Percentiles rank a stretch among this genome's conserved stretches.
These are phyloP conservation scores for Napeogenes sylphis DNA, from an alignment of 2,888 invertebrate genomes.

Conservation along the genomic window DNA sequence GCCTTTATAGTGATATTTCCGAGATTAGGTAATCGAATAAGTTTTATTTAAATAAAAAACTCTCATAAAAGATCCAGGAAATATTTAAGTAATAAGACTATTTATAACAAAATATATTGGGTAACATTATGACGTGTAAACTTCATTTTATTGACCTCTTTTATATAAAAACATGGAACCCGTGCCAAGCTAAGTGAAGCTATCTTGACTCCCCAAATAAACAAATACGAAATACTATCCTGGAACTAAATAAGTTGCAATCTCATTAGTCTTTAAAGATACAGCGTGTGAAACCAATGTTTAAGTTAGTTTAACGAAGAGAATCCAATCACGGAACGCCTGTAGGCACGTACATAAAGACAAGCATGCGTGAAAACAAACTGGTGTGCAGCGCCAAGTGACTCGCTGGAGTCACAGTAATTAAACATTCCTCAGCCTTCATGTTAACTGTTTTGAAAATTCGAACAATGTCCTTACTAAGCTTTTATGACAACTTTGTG, in stretches of 20 bases:
- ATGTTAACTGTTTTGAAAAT: conserved; percentile 69
- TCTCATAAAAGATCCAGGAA: too few species aligned
- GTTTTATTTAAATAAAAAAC: too few species aligned
- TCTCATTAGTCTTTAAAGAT: not conserved
- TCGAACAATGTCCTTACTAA: conserved; percentile 58
- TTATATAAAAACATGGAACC: too few species aligned
- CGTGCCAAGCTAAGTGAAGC: too few species aligned
- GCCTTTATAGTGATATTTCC: too few species aligned
- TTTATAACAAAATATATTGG: too few species aligned
- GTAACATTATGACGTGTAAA: too few species aligned
- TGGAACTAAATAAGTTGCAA: not conserved
- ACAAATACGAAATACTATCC: too few species aligned
- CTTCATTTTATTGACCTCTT: too few species aligned
- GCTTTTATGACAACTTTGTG: conserved; percentile 22
- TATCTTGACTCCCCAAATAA: too few species aligned
- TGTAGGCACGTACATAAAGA: conserved; percentile 24
- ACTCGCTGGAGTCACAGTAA: conserved; percentile 56
- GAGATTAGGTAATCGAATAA: too few species aligned
- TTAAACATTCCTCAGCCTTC: conserved; percentile 65
- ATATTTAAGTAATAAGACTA: too few species aligned
- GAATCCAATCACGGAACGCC: conserved; percentile 7
- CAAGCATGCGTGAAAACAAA: conserved; percentile 30
- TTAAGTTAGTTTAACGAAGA: not conserved
- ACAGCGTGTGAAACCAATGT: not conserved
- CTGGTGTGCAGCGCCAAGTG: conserved; percentile 37